Evolutionary conservation across 2,113 vertebrate species (phyloP).

Genomic region (Pleuronectes platessa): DNA sequence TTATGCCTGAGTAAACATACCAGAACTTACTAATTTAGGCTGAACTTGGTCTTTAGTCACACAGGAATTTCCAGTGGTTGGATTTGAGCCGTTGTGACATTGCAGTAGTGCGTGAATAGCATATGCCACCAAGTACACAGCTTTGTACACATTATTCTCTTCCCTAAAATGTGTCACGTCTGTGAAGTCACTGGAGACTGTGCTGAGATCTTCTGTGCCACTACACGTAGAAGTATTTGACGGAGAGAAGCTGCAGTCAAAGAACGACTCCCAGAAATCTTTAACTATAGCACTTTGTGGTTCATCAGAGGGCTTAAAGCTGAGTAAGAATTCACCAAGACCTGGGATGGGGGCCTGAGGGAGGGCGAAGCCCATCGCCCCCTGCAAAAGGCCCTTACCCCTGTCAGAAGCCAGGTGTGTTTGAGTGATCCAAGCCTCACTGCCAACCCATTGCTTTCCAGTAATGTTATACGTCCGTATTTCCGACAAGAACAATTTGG

Average conservation of each 20-base stretch:
- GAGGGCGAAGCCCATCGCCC: conserved; percentile 72
- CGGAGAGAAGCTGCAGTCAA: conserved; percentile 61
- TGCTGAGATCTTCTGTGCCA: conserved; percentile 68
- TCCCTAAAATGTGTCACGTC: conserved; percentile 60
- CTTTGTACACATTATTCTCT: conserved; percentile 74
- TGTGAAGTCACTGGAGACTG: conserved; percentile 66
- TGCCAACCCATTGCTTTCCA: conserved; percentile 71
- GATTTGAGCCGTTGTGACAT: conserved; percentile 68
- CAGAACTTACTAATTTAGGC: conserved; percentile 57
- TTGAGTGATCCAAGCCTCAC: conserved; percentile 70
- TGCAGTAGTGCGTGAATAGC: conserved; percentile 65
- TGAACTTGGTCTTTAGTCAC: conserved; percentile 58
- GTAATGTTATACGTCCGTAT: conserved; percentile 59
- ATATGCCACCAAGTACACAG: conserved; percentile 69
- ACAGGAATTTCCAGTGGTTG: conserved; percentile 66
- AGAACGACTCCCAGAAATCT: conserved; percentile 61
- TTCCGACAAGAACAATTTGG: conserved; percentile 28
- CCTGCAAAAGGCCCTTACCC: conserved; percentile 56
- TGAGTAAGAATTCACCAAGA: conserved; percentile 65
- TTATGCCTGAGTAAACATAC: not conserved
- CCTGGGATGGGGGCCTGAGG: conserved; percentile 56
- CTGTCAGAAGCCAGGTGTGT: conserved; percentile 41
- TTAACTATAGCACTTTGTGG: conserved; percentile 50
- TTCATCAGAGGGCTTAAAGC: conserved; percentile 60
- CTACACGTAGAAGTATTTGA: conserved; percentile 58